Conservation (phyloP, 2,888 invertebrate genomes). For the Schizotus pectinicornis region DNA sequence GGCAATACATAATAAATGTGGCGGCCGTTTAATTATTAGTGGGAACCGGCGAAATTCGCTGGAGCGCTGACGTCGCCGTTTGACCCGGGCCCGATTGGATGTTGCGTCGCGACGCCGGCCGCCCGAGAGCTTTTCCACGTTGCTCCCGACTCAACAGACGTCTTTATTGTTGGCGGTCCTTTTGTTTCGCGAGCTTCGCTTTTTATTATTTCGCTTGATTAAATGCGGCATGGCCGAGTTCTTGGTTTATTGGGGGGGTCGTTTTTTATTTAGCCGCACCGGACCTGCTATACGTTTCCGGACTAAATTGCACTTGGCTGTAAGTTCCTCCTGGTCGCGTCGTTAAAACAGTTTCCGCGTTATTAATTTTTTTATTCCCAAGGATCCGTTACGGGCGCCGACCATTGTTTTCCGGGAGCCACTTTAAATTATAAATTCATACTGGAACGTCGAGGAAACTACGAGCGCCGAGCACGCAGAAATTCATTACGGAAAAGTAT, state of each 20-base stretch:
- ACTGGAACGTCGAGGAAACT: no score
- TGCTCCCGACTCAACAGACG: constrained; percentile 31
- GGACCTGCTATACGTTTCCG: neutral
- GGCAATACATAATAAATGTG: constrained; percentile 55
- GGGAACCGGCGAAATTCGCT: constrained; percentile 41
- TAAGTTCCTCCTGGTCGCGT: no score
- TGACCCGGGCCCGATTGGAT: constrained; percentile 21
- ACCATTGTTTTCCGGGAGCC: no score
- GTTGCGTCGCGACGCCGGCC: neutral
- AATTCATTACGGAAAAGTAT: no score
- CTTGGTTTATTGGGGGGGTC: constrained; percentile 37
- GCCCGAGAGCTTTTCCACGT: constrained; percentile 33
- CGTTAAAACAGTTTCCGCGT: no score
- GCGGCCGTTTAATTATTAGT: constrained; percentile 54
- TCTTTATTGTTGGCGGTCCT: constrained; percentile 42
- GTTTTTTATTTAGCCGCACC: constrained; percentile 39
- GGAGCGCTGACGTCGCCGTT: neutral
- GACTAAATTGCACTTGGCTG: no score
- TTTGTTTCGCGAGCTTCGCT: constrained; percentile 43
- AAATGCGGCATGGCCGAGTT: constrained; percentile 43
- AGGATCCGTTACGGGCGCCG: no score
- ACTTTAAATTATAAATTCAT: no score
- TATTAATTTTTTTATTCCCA: no score
- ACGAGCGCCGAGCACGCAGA: no score
- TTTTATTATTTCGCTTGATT: constrained; percentile 49